Evolutionary conservation across 2,888 invertebrate species (phyloP).

Genomic region (Ophion ventricosus): DNA sequence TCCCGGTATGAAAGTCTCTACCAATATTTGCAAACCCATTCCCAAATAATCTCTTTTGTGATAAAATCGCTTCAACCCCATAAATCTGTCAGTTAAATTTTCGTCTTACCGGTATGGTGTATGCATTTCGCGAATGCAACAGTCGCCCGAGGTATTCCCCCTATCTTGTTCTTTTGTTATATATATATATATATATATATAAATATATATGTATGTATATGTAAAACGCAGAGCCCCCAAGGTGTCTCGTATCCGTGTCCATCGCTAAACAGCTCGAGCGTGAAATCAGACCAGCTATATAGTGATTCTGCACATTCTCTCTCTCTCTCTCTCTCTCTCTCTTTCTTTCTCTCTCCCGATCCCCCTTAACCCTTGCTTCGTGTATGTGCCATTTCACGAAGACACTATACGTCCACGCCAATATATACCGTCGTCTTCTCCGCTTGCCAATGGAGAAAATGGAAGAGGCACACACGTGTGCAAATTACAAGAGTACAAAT

Average conservation of each 20-base stretch:
- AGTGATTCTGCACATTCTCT: slow-evolving; percentile 63
- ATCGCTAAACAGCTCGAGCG: slow-evolving; percentile 81
- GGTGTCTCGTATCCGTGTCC: slow-evolving; percentile 81
- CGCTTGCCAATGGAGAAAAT: slow-evolving; percentile 18
- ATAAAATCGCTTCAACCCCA: slow-evolving; percentile 37
- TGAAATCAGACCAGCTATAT: slow-evolving; percentile 79
- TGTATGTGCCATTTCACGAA: slow-evolving; percentile 28
- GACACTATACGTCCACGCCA: slow-evolving; percentile 26
- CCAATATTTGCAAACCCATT: slow-evolving; percentile 23
- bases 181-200: slow-evolving; percentile 22
- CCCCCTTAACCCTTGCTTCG: slow-evolving; percentile 40
- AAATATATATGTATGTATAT: slow-evolving; percentile 65
- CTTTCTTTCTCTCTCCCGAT: slow-evolving; percentile 59
- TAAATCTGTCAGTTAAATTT: slow-evolving; percentile 45
- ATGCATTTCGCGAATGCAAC: slow-evolving; percentile 57
- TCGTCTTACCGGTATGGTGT: slow-evolving; percentile 33
- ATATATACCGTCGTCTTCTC: slow-evolving; percentile 48
- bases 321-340: slow-evolving; percentile 53
- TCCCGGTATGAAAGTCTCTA: neutral
- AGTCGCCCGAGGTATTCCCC: slow-evolving; percentile 46
- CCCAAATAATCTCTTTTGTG: slow-evolving; percentile 29
- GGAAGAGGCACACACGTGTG: slow-evolving; percentile 25
- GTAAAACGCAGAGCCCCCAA: slow-evolving; percentile 66
- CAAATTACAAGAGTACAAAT: slow-evolving; percentile 43
- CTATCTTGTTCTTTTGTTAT: slow-evolving; percentile 37